Base-by-base conservation (phyloP, 2,113 vertebrate genomes). In the Solea senegalensis region DNA sequence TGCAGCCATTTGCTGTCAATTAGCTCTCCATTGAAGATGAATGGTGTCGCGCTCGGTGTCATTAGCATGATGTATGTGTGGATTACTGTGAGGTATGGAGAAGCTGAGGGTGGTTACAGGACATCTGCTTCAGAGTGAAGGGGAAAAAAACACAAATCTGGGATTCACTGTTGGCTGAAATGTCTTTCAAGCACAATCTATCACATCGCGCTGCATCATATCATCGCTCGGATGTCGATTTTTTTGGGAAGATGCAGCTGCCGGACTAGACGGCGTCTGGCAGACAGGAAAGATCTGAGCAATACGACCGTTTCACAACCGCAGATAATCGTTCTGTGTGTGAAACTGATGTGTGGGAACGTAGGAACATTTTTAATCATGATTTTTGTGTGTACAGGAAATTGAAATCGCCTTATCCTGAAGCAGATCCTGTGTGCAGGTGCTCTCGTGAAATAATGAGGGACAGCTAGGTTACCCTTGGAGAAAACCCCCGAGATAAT, bases 371-470 rank as follows among this genome's bases (percentile, higher is more conserved):
- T 65, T 69, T 57, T 55, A 50, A 67, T 77, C 39, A 7, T 51
- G 49, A 9, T 71, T 78, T 72, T 81, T 58, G 80, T 83, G 58
- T 64, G n/a, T 12, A 68, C 68, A 69, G 71, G 58, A 78, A 86
- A 74, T 83, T 74, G 44, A 81, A 77, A 83, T 88, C 73, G 81
- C 63, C 44, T 58, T 53, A 40, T 69, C 68, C 59, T 51, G 44
- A 74, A 50, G 72, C 65, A 49, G 8, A 34, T 39, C 27, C 44
- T 68, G 10, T 61, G 43, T 51, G 66, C 83, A 84, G 65, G 62
- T 77, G 76, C 80, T 73, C 39, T 50, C 65, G 62, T 85, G 28
- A 86, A 62, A 72, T 71, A 65, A 82, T 69, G 50, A 43, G 54
- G 61, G 45, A 44, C 45, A 48, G 45, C 45, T 12, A n/a, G 7